A percentile compares a stretch with the other conserved stretches of the same genome.
Evolutionary conservation across 2,888 invertebrate species (phyloP).

Genomic region (Chymomyza caudatula): DNA sequence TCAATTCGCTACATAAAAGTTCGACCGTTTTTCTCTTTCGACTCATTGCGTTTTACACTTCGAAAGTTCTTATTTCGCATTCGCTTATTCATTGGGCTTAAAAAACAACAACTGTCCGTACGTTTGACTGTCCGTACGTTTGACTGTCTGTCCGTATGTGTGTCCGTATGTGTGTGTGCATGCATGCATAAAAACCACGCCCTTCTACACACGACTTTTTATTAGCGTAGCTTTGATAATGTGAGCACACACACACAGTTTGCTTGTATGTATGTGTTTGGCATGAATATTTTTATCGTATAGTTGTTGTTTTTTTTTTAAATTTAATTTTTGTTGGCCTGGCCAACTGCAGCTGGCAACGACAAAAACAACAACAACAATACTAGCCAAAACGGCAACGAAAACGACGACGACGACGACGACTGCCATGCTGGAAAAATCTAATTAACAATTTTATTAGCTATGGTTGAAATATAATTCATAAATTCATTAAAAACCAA

Average conservation of each 20-base stretch:
- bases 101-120: not conserved
- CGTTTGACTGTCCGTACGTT: not conserved
- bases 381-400: not conserved
- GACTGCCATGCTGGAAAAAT: conserved; percentile 58
- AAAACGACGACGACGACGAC: not conserved
- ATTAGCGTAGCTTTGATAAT: conserved; percentile 59
- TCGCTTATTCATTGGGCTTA: conserved; percentile 31
- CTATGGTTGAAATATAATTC: conserved; percentile 67
- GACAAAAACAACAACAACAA: not conserved
- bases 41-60: conserved; percentile 1
- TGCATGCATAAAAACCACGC: conserved; percentile 38
- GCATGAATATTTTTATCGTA: not conserved
- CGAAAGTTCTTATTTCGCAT: conserved; percentile 8
- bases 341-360: conserved; percentile 43
- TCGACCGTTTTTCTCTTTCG: too few relatives aligned
- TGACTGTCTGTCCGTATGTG: conserved; percentile 1
- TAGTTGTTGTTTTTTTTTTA: not conserved
- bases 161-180: conserved; percentile 6
- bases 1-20: too few relatives aligned
- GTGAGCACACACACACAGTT: conserved; percentile 9
- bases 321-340: not conserved
- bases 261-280: conserved; percentile 1
- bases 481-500: conserved; percentile 60
- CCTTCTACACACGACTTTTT: conserved; percentile 34
- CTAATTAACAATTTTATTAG: conserved; percentile 70